Conservation (phyloP, 2,888 invertebrate species). For the Rosalia funebris region DNA sequence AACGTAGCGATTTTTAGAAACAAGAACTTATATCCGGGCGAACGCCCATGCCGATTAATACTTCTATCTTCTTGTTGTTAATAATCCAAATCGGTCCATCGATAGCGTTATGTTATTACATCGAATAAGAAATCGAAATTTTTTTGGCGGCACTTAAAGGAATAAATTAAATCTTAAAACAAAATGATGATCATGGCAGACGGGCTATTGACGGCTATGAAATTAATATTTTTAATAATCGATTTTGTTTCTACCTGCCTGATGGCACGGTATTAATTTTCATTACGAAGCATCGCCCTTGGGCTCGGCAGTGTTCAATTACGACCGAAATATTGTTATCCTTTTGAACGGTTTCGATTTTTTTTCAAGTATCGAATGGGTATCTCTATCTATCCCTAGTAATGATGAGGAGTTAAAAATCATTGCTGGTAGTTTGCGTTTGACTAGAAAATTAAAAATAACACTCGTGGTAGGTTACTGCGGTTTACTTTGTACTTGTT, state of each 20-base stretch:
- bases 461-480: no score
- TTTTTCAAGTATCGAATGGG: no score
- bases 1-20: no score
- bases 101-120: constrained; percentile 31
- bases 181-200: constrained; percentile 51
- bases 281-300: constrained; percentile 32
- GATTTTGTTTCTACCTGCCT: constrained; percentile 54
- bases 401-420: no score
- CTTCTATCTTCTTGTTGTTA: constrained; percentile 1
- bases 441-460: no score
- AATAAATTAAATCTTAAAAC: constrained; percentile 51
- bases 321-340: constrained; percentile 10
- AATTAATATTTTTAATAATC: constrained; percentile 61
- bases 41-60: not conserved
- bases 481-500: no score
- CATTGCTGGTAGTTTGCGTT: no score
- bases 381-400: no score
- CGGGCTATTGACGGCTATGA: constrained; percentile 55
- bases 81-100: constrained; percentile 13
- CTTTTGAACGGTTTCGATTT: no score
- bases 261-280: constrained; percentile 41
- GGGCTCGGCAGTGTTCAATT: constrained; percentile 5
- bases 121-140: constrained; percentile 37
- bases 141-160: constrained; percentile 48
- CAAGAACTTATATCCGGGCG: not conserved